Conservation (phyloP, 2,888 invertebrate species). For the Charanyca ferruginea region DNA sequence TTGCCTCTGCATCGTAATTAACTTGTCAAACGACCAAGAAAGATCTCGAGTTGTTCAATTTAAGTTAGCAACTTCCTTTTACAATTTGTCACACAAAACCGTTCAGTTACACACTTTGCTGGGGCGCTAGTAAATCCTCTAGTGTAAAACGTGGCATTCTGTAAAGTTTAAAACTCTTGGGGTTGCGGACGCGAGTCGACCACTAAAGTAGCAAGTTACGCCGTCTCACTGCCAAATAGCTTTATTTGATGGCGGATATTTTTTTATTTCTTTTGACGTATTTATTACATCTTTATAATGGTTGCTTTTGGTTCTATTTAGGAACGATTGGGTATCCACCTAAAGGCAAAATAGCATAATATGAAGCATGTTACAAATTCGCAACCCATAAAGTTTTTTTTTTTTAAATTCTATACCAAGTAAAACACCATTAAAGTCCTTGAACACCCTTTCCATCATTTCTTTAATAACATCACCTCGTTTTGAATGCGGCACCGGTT, state of each 20-base stretch:
- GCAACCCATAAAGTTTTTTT: background rate
- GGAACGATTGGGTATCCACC: background rate
- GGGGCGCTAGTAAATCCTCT: slow-evolving; percentile 48
- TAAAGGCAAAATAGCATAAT: background rate
- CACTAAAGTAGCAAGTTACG: slow-evolving; percentile 66
- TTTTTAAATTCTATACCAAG: background rate
- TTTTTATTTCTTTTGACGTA: slow-evolving; percentile 27
- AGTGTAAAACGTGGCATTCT: slow-evolving; percentile 55
- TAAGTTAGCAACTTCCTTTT: slow-evolving; percentile 57
- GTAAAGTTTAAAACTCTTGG: slow-evolving; percentile 67
- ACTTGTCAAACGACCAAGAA: slow-evolving; percentile 48
- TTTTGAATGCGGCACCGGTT: slow-evolving; percentile 19
- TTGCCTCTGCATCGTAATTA: slow-evolving; percentile 42
- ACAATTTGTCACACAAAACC: slow-evolving; percentile 56
- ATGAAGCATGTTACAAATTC: background rate
- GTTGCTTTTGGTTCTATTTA: background rate
- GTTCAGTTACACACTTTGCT: slow-evolving; percentile 59
- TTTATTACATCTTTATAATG: slow-evolving; percentile 10
- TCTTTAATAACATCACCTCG: slow-evolving; percentile 31
- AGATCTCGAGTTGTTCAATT: slow-evolving; percentile 56
- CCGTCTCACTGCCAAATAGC: slow-evolving; percentile 61
- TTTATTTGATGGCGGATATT: slow-evolving; percentile 54
- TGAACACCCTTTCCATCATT: slow-evolving; percentile 17
- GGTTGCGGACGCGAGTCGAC: slow-evolving; percentile 58
- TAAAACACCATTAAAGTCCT: slow-evolving; percentile 18